Evolutionary conservation across 2,888 invertebrate genomes (phyloP).

Genomic region (Eupithecia centaureata): DNA sequence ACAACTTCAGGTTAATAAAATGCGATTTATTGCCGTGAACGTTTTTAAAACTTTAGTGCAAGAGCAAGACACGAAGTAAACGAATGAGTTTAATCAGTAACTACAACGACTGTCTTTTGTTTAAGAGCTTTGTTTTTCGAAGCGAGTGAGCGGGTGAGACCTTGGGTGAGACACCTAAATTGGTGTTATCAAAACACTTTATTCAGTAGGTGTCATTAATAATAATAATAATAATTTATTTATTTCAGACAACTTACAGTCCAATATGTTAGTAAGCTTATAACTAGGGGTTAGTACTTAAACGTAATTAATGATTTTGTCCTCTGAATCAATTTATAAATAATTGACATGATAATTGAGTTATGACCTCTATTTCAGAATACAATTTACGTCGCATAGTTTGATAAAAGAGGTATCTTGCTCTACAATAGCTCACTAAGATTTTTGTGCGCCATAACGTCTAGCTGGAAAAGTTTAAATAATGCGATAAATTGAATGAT

Average conservation of each 20-base stretch:
- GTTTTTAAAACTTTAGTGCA: slow-evolving; percentile 30
- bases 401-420: background rate
- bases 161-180: too few species aligned
- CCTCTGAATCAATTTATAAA: too few species aligned
- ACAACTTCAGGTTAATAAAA: slow-evolving; percentile 35
- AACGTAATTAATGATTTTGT: too few species aligned
- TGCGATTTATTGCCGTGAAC: slow-evolving; percentile 32
- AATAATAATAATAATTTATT: too few species aligned
- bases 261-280: too few species aligned
- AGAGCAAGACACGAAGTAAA: slow-evolving; percentile 14
- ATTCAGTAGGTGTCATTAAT: too few species aligned
- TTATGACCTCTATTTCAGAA: background rate
- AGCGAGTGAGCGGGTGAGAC: background rate
- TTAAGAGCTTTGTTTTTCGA: background rate
- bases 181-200: too few species aligned
- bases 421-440: slow-evolving; percentile 17
- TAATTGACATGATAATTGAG: too few species aligned
- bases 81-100: background rate
- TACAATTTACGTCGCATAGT: background rate
- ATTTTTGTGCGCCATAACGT: slow-evolving; percentile 25
- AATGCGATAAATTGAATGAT: slow-evolving; percentile 29
- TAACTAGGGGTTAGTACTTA: too few species aligned
- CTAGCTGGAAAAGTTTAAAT: slow-evolving; percentile 26
- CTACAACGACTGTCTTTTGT: background rate
- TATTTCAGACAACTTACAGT: too few species aligned